A percentile compares a stretch with the other conserved stretches of the same genome.
Conservation (phyloP, 2,113 vertebrate genomes). For the Sylvia atricapilla region DNA sequence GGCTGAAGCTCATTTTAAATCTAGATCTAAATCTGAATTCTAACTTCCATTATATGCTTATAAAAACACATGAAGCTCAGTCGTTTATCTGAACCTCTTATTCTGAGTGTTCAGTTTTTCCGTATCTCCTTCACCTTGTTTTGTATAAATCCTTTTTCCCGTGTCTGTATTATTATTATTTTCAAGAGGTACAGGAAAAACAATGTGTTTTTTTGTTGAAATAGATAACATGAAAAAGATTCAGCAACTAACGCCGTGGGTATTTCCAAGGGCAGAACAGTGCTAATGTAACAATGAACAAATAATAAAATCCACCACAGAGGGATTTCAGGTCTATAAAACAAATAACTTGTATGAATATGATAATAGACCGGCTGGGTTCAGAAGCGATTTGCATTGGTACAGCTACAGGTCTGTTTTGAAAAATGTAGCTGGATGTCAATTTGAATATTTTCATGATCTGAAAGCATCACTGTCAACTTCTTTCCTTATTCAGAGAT, state of each 20-base stretch:
- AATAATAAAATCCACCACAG: slow-evolving; percentile 19
- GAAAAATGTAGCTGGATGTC: background rate
- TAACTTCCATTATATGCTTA: background rate
- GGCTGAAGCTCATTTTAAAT: background rate
- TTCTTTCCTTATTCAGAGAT: background rate
- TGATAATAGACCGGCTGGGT: background rate
- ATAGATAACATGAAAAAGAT: background rate
- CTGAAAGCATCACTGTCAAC: background rate
- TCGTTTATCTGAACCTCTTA: background rate
- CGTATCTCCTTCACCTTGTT: background rate
- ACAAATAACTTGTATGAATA: slow-evolving; percentile 44
- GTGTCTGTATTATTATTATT: background rate
- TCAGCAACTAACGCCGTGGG: background rate
- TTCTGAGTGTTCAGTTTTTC: background rate
- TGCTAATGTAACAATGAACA: slow-evolving; percentile 33
- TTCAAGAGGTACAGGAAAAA: background rate
- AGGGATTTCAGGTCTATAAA: slow-evolving; percentile 20
- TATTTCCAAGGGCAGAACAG: slow-evolving; percentile 39
- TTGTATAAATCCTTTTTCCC: background rate
- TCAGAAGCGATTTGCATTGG: slow-evolving; percentile 17
- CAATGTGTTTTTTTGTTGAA: background rate
- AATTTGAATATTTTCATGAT: background rate
- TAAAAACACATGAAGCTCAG: background rate
- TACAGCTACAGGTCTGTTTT: background rate
- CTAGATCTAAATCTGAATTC: background rate